phyloP scores from a whole-genome alignment of 2,113 vertebrate species.

The Aegithalos caudatus region DNA sequence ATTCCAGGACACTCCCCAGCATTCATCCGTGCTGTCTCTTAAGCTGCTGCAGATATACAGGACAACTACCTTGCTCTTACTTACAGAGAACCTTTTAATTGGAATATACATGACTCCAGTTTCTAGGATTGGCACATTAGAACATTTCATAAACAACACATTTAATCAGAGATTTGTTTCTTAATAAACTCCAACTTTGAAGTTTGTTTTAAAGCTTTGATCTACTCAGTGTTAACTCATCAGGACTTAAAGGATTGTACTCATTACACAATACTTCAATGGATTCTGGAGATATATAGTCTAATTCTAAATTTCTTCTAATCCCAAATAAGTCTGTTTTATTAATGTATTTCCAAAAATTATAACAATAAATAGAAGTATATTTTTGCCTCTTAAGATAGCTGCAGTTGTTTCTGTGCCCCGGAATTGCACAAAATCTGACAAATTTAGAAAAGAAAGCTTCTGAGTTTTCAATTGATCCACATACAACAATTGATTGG shows the following conservation, averaged over 20 bases:
- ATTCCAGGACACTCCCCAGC: not conserved
- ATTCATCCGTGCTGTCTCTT: not conserved
- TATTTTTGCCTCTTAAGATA: not conserved
- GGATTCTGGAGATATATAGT: not conserved
- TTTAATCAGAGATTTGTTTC: slow-evolving; percentile 36
- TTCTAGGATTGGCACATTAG: not conserved
- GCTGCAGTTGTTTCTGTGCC: not conserved
- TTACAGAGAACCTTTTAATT: not conserved
- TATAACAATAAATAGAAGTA: not conserved
- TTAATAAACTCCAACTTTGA: slow-evolving; percentile 47
- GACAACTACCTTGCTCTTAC: not conserved
- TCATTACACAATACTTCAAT: slow-evolving; percentile 31
- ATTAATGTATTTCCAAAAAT: not conserved
- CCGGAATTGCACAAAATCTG: not conserved
- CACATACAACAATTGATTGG: not conserved
- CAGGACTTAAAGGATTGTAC: not conserved
- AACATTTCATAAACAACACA: slow-evolving; percentile 12
- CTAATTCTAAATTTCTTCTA: slow-evolving; percentile 1
- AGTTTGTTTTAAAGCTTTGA: slow-evolving; percentile 32
- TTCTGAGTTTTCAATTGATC: not conserved
- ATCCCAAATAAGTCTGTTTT: not conserved
- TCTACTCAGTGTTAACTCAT: slow-evolving; percentile 17
- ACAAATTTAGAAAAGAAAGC: not conserved
- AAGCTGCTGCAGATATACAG: not conserved
- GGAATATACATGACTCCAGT: not conserved